A percentile compares a stretch with the other conserved stretches of the same genome.
Evolutionary conservation across 2,113 vertebrate genomes (phyloP).

Genomic region (Alligator sinensis): DNA sequence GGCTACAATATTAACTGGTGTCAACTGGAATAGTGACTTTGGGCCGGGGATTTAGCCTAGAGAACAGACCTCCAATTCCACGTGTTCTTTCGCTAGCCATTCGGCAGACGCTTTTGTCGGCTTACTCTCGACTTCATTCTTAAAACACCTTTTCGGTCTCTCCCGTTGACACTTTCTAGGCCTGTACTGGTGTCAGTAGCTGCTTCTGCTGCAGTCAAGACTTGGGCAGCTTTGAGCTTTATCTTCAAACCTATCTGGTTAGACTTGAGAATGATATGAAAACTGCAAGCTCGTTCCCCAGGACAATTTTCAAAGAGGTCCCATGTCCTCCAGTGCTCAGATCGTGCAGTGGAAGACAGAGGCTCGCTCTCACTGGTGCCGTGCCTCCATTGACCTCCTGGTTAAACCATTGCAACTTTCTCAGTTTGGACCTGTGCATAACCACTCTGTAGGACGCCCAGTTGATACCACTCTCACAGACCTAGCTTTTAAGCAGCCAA

Average conservation of each 20-base stretch:
- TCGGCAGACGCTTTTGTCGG: constrained; percentile 60
- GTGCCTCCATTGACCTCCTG: background rate
- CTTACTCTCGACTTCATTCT: constrained; percentile 49
- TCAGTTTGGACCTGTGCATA: background rate
- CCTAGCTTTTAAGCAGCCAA: background rate
- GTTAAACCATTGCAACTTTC: background rate
- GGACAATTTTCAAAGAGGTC: constrained; percentile 26
- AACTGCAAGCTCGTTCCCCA: constrained; percentile 17
- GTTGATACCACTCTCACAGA: background rate
- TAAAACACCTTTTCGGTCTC: constrained; percentile 52
- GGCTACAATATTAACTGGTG: background rate
- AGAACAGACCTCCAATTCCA: constrained; percentile 1
- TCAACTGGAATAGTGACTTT: constrained; percentile 28
- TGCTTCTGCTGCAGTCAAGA: constrained; percentile 22
- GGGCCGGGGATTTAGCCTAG: constrained; percentile 10
- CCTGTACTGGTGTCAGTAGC: background rate
- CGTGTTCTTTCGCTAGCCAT: constrained; percentile 59
- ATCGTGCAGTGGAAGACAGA: background rate
- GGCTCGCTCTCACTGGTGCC: background rate
- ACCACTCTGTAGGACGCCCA: accelerated
- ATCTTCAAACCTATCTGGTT: constrained; percentile 34
- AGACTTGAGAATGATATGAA: constrained; percentile 20
- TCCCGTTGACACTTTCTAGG: constrained; percentile 42
- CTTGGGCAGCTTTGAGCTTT: background rate
- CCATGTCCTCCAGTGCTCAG: background rate